Evolutionary conservation across 2,888 invertebrate genomes (phyloP).

Genomic region (Noctua fimbriata): DNA sequence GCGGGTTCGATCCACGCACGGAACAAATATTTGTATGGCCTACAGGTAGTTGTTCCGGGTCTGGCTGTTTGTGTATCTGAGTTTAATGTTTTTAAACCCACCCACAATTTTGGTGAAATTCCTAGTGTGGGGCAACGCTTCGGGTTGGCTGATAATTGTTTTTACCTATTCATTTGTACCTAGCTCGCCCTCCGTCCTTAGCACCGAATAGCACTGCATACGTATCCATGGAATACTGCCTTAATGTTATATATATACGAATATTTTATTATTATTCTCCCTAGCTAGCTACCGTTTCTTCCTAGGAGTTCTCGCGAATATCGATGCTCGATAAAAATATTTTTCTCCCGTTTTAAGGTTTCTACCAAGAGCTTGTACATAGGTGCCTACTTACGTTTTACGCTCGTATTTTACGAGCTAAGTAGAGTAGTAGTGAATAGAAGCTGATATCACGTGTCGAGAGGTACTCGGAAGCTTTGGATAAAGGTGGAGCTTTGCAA

Average conservation of each 20-base stretch:
- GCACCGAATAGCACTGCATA: not conserved
- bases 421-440: conserved; percentile 20
- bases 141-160: too few relatives aligned
- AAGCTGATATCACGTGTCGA: conserved; percentile 22
- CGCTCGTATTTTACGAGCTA: conserved; percentile 44
- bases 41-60: too few relatives aligned
- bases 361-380: conserved; percentile 3
- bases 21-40: too few relatives aligned
- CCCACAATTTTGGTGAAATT: too few relatives aligned
- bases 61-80: too few relatives aligned
- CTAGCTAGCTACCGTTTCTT: not conserved
- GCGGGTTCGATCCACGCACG: too few relatives aligned
- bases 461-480: not conserved
- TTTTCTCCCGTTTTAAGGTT: conserved; percentile 14
- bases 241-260: not conserved
- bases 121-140: too few relatives aligned
- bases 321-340: conserved; percentile 25
- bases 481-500: not conserved
- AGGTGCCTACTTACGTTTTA: conserved; percentile 31
- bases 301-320: conserved; percentile 6
- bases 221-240: not conserved
- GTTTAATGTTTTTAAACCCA: too few relatives aligned
- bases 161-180: too few relatives aligned
- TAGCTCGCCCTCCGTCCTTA: too few relatives aligned
- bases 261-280: not conserved